Conservation (phyloP, 2,797 vertebrate genomes). For the Squalus acanthias region DNA sequence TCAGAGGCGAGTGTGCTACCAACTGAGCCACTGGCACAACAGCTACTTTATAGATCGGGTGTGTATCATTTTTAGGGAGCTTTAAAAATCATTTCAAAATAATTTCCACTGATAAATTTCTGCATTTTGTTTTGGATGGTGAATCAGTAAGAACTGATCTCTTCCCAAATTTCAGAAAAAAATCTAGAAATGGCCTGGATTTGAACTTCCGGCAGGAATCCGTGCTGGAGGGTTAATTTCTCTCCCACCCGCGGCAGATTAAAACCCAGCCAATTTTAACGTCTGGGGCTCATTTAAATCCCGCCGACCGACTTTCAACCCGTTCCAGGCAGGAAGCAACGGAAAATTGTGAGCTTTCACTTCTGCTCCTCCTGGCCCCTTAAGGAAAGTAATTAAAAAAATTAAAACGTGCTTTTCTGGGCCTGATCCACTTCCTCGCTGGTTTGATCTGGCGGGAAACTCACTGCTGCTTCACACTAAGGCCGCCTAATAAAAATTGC, state of each 20-base stretch:
- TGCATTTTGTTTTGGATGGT: not conserved
- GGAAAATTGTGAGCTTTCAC: not conserved
- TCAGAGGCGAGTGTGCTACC: no score
- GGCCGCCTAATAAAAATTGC: no score
- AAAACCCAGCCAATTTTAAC: not conserved
- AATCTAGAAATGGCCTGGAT: not conserved
- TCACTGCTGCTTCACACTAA: no score
- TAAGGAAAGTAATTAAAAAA: no score
- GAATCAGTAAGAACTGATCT: not conserved
- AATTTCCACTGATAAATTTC: not conserved
- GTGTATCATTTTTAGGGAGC: not conserved
- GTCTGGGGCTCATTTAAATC: not conserved
- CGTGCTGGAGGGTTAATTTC: not conserved
- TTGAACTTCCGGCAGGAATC: not conserved
- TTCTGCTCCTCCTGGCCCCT: no score
- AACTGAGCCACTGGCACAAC: no score
- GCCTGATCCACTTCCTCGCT: no score
- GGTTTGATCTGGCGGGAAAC: no score
- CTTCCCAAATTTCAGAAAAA: not conserved
- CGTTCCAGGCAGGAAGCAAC: not conserved
- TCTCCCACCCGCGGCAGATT: not conserved
- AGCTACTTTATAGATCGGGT: not conserved
- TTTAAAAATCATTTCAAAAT: not conserved
- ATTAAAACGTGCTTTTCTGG: no score
- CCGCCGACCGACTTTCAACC: not conserved